Conservation (phyloP, 2,888 invertebrate species). For the Limnephilus rhombicus region DNA sequence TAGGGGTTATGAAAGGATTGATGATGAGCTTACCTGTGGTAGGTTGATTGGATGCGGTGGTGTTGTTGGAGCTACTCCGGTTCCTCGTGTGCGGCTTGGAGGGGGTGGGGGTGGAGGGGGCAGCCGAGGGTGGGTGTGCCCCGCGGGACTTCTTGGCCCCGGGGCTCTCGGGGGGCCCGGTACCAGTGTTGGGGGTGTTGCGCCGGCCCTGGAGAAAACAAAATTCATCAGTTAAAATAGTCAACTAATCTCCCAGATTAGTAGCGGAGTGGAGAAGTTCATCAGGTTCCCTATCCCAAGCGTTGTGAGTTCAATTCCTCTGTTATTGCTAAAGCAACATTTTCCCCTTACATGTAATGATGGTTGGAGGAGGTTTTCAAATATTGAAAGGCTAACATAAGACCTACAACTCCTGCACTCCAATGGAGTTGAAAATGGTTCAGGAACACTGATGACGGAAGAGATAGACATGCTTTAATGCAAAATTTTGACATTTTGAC, state of each 20-base stretch:
- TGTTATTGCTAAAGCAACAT: too few relatives aligned
- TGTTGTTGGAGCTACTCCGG: constrained; percentile 62
- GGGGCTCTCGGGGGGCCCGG: constrained; percentile 71
- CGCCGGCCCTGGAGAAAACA: constrained; percentile 74
- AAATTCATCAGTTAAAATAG: not conserved
- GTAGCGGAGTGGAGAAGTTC: too few relatives aligned
- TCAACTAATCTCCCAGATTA: constrained; percentile 61
- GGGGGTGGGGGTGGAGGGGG: constrained; percentile 41
- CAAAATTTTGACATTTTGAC: too few relatives aligned
- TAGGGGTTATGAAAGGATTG: not conserved
- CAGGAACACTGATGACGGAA: too few relatives aligned
- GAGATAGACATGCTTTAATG: too few relatives aligned
- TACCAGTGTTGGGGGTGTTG: constrained; percentile 70
- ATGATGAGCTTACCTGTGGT: constrained; percentile 53
- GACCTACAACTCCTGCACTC: too few relatives aligned
- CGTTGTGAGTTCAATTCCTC: too few relatives aligned
- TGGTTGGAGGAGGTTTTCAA: too few relatives aligned
- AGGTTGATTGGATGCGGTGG: constrained; percentile 60
- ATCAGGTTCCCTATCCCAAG: too few relatives aligned
- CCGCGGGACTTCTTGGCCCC: constrained; percentile 68
- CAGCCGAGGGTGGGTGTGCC: constrained; percentile 58
- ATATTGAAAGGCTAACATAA: too few relatives aligned
- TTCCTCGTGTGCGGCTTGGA: constrained; percentile 60
- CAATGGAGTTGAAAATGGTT: too few relatives aligned
- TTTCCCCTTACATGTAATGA: too few relatives aligned